Evolutionary conservation across 2,113 vertebrate species (phyloP).

Genomic region (Psammodynastes pulverulentus): DNA sequence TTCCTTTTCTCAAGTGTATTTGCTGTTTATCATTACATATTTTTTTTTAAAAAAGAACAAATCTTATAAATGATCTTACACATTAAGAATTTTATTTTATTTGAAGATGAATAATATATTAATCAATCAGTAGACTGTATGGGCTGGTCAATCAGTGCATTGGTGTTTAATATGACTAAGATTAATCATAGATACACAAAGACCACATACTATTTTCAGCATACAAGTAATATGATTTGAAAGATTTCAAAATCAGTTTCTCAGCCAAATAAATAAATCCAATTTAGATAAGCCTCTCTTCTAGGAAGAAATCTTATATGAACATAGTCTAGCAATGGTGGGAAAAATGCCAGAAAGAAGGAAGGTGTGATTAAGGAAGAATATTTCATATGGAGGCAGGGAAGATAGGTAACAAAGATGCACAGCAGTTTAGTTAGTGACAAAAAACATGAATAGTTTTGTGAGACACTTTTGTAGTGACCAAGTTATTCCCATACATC

Average conservation of each 20-base stretch:
- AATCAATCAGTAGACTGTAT: not conserved
- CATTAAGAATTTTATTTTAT: not conserved
- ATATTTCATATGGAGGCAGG: not conserved
- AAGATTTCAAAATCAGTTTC: not conserved
- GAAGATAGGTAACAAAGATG: not conserved
- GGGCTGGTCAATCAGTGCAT: not conserved
- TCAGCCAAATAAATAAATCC: not conserved
- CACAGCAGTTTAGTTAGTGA: not conserved
- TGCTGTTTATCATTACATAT: not conserved
- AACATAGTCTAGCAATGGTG: not conserved
- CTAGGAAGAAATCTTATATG: not conserved
- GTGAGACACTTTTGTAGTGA: not conserved
- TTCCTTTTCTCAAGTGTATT: not conserved
- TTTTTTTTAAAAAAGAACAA: not conserved
- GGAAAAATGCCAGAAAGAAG: not conserved
- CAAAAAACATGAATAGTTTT: not conserved
- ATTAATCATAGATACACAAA: not conserved
- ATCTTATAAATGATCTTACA: not conserved
- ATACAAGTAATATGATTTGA: not conserved
- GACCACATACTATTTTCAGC: not conserved
- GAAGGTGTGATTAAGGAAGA: too few species aligned
- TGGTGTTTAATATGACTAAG: not conserved
- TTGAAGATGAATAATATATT: not conserved
- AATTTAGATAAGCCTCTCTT: not conserved
- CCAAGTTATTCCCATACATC: constrained; percentile 9